These are phyloP conservation scores for Dendrolimus pini DNA, from an alignment of 2,888 invertebrate genomes.

Conservation along the genomic window DNA sequence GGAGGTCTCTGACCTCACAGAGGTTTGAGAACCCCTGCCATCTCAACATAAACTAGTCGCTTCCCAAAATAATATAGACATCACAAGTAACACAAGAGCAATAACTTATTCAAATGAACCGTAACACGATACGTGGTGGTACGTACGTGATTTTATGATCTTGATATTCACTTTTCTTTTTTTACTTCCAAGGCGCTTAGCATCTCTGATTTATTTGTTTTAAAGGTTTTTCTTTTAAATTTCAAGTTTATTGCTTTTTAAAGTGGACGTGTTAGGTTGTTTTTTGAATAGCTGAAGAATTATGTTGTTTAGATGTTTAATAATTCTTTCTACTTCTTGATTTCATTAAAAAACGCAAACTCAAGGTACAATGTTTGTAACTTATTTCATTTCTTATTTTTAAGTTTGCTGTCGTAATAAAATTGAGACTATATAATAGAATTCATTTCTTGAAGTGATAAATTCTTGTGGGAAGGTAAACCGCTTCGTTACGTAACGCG, in stretches of 20 bases:
- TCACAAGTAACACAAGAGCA: constrained; percentile 36
- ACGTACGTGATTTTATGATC: constrained; percentile 47
- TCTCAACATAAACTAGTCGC: constrained; percentile 16
- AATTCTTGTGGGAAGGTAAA: too few species aligned
- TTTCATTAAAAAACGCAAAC: neutral
- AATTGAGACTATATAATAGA: too few species aligned
- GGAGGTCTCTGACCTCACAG: too few species aligned
- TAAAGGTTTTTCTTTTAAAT: constrained; percentile 3
- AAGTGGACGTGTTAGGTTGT: neutral
- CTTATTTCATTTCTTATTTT: too few species aligned
- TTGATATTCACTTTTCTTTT: constrained; percentile 17
- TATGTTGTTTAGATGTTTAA: neutral
- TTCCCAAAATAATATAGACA: constrained; percentile 57
- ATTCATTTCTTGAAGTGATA: too few species aligned
- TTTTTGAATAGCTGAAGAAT: neutral
- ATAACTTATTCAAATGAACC: constrained; percentile 65
- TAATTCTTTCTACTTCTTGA: neutral
- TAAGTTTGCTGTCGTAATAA: too few species aligned
- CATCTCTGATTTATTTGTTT: constrained; percentile 22
- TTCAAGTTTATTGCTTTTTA: neutral
- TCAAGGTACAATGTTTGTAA: too few species aligned
- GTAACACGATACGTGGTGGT: constrained; percentile 50
- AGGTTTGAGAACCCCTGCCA: too few species aligned
- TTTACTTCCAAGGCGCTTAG: constrained; percentile 15
- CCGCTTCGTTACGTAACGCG: too few species aligned